Conservation (phyloP, 1,140 invertebrate species). For the Drosophila equinoxialis region DNA sequence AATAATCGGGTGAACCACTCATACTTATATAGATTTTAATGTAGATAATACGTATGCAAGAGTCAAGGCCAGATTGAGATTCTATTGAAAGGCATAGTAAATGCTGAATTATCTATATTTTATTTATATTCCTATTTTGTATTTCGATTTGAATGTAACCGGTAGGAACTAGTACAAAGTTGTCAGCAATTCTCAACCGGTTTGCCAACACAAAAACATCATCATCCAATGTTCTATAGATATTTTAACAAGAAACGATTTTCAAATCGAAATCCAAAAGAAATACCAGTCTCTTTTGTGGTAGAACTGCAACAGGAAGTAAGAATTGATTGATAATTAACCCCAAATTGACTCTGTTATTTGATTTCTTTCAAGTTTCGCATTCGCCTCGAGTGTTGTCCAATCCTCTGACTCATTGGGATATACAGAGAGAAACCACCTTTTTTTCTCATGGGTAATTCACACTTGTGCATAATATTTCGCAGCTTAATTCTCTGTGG, state of each 20-base stretch:
- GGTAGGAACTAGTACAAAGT: slow-evolving; percentile 2
- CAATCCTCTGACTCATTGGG: slow-evolving; percentile 11
- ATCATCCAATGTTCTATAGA: background rate
- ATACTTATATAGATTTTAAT: background rate
- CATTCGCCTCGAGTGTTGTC: background rate
- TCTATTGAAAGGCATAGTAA: slow-evolving; percentile 8
- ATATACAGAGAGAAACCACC: slow-evolving; percentile 8
- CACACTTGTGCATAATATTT: slow-evolving; percentile 4
- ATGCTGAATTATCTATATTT: slow-evolving; percentile 21
- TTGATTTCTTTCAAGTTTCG: background rate
- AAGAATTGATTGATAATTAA: slow-evolving; percentile 15
- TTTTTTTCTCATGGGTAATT: slow-evolving; percentile 8
- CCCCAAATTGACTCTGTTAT: slow-evolving; percentile 2
- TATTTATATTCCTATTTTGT: background rate
- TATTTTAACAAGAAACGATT: slow-evolving; percentile 5
- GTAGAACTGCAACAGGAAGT: slow-evolving; percentile 15
- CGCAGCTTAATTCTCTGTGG: background rate
- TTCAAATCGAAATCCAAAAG: background rate
- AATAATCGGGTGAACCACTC: slow-evolving; percentile 2
- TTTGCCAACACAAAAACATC: background rate
- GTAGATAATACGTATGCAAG: slow-evolving; percentile 9
- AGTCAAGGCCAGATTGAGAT: slow-evolving; percentile 7
- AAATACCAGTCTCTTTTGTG: slow-evolving; percentile 5
- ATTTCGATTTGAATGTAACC: slow-evolving; percentile 17
- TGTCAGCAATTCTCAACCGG: slow-evolving; percentile 9